These are phyloP conservation scores for Bubalus kerabau DNA, from an alignment of 2,113 vertebrate species.

Conservation along the genomic window DNA sequence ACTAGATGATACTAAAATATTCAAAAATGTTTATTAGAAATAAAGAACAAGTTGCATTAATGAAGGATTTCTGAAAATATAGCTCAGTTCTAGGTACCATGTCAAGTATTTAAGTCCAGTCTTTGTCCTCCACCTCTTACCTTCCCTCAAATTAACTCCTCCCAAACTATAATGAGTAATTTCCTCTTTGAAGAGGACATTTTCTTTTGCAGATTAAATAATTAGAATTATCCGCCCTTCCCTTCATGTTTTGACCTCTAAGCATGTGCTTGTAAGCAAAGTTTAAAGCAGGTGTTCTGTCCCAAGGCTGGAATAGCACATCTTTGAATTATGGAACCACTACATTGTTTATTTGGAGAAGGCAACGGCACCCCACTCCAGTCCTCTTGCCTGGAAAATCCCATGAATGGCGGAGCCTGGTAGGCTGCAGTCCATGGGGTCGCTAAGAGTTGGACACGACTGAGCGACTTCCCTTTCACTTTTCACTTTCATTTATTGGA, in stretches of 20 bases:
- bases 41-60: neutral
- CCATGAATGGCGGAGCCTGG: too few species aligned
- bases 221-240: neutral
- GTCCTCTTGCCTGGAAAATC: too few species aligned
- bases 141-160: neutral
- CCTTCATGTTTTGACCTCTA: slow-evolving; percentile 9
- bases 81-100: neutral
- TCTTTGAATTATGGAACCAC: neutral
- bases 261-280: neutral
- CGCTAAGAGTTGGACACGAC: too few species aligned
- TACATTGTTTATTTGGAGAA: too few species aligned
- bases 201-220: neutral
- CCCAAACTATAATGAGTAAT: neutral
- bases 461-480: too few species aligned
- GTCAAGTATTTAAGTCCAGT: neutral
- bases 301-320: neutral
- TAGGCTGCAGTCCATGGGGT: too few species aligned
- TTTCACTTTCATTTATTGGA: too few species aligned
- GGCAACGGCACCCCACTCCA: too few species aligned
- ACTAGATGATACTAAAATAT: neutral
- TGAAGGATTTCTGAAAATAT: neutral
- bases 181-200: neutral
- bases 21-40: neutral
- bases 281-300: neutral
- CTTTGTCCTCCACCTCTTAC: neutral